Evolutionary conservation across 1,140 invertebrate genomes (phyloP), one percentile per base, ranked within the genome.

Genomic region (Leptopilina boulardi): DNA sequence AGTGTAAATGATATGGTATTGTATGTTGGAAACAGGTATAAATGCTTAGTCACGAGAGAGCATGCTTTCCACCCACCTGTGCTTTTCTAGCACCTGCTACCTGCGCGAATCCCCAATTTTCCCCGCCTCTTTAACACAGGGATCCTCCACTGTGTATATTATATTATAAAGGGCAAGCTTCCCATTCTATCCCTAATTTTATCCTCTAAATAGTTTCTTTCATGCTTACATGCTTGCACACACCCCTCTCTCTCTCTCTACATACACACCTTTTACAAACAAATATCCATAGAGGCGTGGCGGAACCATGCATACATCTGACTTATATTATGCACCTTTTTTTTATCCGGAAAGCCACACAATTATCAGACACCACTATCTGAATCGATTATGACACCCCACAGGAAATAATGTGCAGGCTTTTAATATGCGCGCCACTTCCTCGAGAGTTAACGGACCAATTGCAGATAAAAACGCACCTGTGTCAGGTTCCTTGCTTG

Each of bases 1-100:
- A 54, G 59, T 78, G 78, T 84, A 82, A 84, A 76, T 75, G 81
- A 84, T 84, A 84, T 70, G 9, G 51, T 56, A 82, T 84, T 79
- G 77, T 82, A 15, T 74, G 44, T n/a, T n/a, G n/a, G n/a, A 42
- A 15, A 72, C 59, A 71, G 74, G 41, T 75, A 71, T 72, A 76
- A 30, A 54, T 41, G 59, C 66, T 51, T 9, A 54, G 34, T 56
- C 70, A 56, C 74, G 47, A 66, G 47, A 66, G 38, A n/a, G 34
- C 34, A n/a, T 59, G 13, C 71, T 72, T 78, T 75, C 72, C 78
- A 80, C 73, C 78, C 80, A 82, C 80, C 76, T 82, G 80, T 77
- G 73, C 41, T 42, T 41, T 21, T 41, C 56, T 78, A 30, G 76
- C 80, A 82, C 80, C 80, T 82, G 80, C 80, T 80, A 77, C 59